Conservation (phyloP, 2,888 invertebrate genomes). For the Drosophila mercatorum region DNA sequence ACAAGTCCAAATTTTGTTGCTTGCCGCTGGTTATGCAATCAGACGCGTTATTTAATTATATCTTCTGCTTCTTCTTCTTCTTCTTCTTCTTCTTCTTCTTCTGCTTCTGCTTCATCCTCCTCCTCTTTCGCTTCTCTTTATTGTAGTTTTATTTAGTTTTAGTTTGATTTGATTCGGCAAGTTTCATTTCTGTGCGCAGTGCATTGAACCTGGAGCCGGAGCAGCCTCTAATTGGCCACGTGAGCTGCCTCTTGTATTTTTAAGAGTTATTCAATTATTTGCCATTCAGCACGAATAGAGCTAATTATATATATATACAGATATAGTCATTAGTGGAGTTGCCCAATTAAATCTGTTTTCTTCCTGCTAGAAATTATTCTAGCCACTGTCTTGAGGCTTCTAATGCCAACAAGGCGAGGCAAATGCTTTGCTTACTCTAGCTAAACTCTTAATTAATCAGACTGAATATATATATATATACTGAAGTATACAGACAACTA, state of each 20-base stretch:
- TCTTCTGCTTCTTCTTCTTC: neutral
- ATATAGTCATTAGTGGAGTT: neutral
- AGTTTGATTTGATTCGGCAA: slow-evolving; percentile 3
- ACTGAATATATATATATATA: no score
- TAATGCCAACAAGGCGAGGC: no score
- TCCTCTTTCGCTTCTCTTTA: neutral
- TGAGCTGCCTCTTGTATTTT: slow-evolving; percentile 11
- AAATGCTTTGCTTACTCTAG: no score
- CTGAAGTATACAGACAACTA: no score
- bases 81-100: neutral
- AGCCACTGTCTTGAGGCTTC: neutral
- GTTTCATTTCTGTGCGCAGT: slow-evolving; percentile 8
- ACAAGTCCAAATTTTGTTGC: neutral
- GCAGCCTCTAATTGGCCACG: slow-evolving; percentile 8
- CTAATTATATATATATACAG: neutral
- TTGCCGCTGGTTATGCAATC: slow-evolving; percentile 11
- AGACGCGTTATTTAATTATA: slow-evolving; percentile 11
- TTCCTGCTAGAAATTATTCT: neutral
- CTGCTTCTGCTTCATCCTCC: neutral
- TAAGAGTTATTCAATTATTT: slow-evolving; percentile 10
- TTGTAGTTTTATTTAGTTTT: slow-evolving; percentile 7
- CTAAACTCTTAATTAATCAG: no score
- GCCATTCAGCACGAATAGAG: neutral
- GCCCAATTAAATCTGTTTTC: neutral
- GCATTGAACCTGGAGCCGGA: slow-evolving; percentile 37